Evolutionary conservation across 2,888 invertebrate genomes (phyloP), one percentile per base, ranked within the genome.

Genomic region (Platynereis dumerilii): DNA sequence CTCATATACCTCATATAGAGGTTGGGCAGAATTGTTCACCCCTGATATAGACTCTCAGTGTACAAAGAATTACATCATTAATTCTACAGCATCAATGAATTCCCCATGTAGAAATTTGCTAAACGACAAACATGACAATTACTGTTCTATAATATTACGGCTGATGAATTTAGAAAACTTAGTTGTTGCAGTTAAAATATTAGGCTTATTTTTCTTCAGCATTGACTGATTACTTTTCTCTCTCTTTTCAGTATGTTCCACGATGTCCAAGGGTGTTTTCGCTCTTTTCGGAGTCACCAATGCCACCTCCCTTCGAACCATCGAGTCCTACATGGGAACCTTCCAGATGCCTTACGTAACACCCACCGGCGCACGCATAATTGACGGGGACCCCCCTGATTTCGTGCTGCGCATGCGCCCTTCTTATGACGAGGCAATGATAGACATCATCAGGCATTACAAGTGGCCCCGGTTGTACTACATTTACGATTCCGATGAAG

Each of bases 381-480:
- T 55, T 39, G 55, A 48, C 17, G 62, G 54, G 2, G 61, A 55
- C 15, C 61, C 60, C 22, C 53, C 56, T 3, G 60, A 52, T 26
- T 69, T 55, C 55, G 22, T 66, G 5, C 44, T 82, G 57, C 74
- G 75, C 84, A 91, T 98, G 91, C 89, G 95, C 70, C 97, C 97
- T 45, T 93, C 96, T 85, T 96, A 96, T 86, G 94, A 96, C 85
- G 91, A 91, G 79, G 96, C 97, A 66, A 92, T 98, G 81, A 92
- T 96, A 75, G 96, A 96, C 86, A 92, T 96, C 66, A 94, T 98
- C 78, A 89, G 91, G 72, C 91, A 92, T 85, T 97, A 97, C 85
- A 91, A 91, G 58, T 95, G 95, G 95, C 89, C 89, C 75, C 90
- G 91, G 82, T 90, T 95, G 74, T 92, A 94, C 79, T 94, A 93